Conservation (phyloP, 2,797 vertebrate species). For the Notolepis coatsorum region DNA sequence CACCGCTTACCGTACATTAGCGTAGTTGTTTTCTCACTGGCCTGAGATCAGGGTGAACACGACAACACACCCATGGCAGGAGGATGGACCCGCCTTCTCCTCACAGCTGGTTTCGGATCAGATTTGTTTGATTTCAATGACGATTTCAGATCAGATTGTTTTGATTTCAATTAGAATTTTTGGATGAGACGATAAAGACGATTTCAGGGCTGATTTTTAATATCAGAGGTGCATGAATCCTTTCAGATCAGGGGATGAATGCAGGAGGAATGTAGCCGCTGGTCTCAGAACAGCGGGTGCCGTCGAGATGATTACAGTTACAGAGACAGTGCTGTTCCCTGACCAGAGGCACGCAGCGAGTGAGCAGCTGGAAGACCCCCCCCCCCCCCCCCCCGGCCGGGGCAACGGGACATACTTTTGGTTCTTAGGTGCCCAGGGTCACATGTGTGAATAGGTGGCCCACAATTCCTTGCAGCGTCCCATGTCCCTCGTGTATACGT, state of each 20-base stretch:
- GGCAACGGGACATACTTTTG: not conserved
- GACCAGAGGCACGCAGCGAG: not conserved
- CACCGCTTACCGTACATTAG: not conserved
- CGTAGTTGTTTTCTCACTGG: conserved; percentile 1
- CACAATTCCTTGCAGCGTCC: not conserved
- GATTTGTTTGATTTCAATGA: not conserved
- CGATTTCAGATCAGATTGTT: conserved; percentile 19
- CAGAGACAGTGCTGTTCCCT: conserved; percentile 28
- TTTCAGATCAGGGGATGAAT: not conserved
- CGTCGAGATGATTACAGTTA: not conserved
- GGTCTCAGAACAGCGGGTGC: conserved; percentile 14
- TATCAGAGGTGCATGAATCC: not conserved
- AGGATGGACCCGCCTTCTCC: not conserved
- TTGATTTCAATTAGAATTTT: conserved; percentile 1
- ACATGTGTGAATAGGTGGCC: not conserved
- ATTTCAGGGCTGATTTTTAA: conserved; percentile 5
- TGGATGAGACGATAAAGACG: not conserved
- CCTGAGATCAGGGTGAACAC: conserved; percentile 11
- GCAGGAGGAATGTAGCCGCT: conserved; percentile 17
- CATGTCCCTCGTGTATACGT: not conserved
- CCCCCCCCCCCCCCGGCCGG: not conserved
- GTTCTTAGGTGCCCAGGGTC: not conserved
- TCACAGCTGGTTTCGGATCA: conserved; percentile 14
- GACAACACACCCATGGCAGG: not conserved
- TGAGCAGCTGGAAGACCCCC: not conserved